These are phyloP conservation scores for Agrypnus murinus DNA, from an alignment of 2,888 invertebrate species.

Conservation along the genomic window DNA sequence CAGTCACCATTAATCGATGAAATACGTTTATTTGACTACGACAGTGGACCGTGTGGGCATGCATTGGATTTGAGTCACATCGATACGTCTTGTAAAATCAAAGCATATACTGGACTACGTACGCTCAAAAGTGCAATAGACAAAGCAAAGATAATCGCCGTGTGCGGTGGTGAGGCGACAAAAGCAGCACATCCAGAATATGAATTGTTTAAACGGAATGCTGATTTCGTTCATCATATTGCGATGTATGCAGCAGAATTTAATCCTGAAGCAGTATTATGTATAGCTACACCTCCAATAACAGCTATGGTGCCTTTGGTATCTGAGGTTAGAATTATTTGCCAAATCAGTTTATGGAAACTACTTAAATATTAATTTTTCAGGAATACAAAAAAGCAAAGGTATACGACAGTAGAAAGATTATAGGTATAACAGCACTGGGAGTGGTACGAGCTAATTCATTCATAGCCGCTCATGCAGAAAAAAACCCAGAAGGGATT, in stretches of 20 bases:
- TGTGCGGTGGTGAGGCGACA: constrained; percentile 64
- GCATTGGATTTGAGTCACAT: constrained; percentile 67
- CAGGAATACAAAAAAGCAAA: constrained; percentile 67
- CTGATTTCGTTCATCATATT: constrained; percentile 64
- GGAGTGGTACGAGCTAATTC: constrained; percentile 63
- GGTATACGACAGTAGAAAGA: constrained; percentile 62
- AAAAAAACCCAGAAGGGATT: constrained; percentile 59
- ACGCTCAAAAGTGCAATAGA: constrained; percentile 62
- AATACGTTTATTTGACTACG: constrained; percentile 64
- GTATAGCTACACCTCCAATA: constrained; percentile 67
- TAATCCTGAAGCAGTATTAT: constrained; percentile 65
- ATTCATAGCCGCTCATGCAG: constrained; percentile 59
- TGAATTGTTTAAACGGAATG: constrained; percentile 64
- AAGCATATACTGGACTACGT: constrained; percentile 62
- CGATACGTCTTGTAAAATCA: constrained; percentile 64
- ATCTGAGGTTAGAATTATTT: constrained; percentile 62
- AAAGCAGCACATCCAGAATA: constrained; percentile 58
- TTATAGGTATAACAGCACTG: constrained; percentile 65
- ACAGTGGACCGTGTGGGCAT: constrained; percentile 58
- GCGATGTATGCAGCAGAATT: constrained; percentile 66
- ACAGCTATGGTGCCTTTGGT: constrained; percentile 68
- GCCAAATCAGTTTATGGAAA: constrained; percentile 6
- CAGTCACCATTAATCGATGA: constrained; percentile 64
- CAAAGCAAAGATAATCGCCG: constrained; percentile 64
- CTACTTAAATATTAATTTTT: too few relatives aligned